Base-by-base conservation (phyloP, 2,797 vertebrate genomes). In the Galaxias olidus region DNA sequence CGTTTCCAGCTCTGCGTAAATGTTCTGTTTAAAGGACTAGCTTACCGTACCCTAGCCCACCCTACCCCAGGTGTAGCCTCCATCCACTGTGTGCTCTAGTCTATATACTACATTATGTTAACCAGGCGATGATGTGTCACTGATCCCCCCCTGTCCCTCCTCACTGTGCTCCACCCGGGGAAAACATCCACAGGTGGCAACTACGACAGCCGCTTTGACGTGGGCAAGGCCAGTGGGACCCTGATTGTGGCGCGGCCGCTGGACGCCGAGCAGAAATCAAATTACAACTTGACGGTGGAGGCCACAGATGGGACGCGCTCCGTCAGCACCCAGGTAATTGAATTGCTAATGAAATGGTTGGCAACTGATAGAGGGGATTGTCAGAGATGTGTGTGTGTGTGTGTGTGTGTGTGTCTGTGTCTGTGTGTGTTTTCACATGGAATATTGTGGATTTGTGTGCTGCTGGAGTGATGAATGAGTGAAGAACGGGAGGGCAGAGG, bases 201-300 rank as follows among this genome's bases (percentile, higher is more conserved):
- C 93, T 94, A 93, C 69, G 96, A 98, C 90, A 98, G 95, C 90
- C 94, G 94, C 71, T 98, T 98, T 82, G 96, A 99, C 86, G 96
- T 99, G 87, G 96, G 96, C 87, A 98, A 96, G 85, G 94, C 96
- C 87, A 96, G 95, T 7, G 98, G 97, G 76, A 98, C 96, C 66
- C 81, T 98, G 87, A 94, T 98, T 80, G 91, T 99, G 4, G 97
- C 97, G 9, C 93, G 91, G 86, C 94, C 93, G 74, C 95, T 99
- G 77, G 95, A 99, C 86, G 91, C 95, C 17, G 97, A 99, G 84
- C 94, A 96, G 84, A 98, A 95, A 88, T 97, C 96, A 86, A 93
- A 91, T 94, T 99, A 99, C 86, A 99, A 98, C 92, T 90, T 99
- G 91, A 99, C 98, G 43, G 94, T 99, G 61, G 95, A 98, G 80